Percentiles rank a stretch among this genome's conserved stretches.
phyloP scores from a whole-genome alignment of 2,888 invertebrate species.

The Epinotia bilunana region DNA sequence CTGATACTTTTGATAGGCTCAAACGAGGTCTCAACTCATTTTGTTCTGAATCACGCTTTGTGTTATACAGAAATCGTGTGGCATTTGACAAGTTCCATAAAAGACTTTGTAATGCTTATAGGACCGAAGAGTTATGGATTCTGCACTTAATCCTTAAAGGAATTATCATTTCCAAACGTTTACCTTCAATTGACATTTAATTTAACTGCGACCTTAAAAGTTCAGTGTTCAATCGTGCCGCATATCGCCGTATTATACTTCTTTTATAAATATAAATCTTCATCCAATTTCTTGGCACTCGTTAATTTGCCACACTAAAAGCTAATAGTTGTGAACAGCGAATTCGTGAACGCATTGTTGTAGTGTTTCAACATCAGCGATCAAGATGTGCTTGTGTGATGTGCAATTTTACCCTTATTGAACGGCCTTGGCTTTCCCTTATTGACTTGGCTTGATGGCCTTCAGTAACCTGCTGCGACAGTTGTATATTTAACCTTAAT shows the following conservation, averaged over 20 bases:
- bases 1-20: conserved; percentile 26
- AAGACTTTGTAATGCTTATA: neutral
- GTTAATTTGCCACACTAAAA: conserved; percentile 45
- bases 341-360: conserved; percentile 25
- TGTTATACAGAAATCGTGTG: conserved; percentile 28
- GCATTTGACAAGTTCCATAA: conserved; percentile 32
- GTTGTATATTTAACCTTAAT: conserved; percentile 42
- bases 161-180: conserved; percentile 43
- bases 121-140: conserved; percentile 27
- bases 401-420: conserved; percentile 56
- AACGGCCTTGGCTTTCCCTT: conserved; percentile 55
- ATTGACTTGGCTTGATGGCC: conserved; percentile 59
- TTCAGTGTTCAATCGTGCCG: conserved; percentile 53
- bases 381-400: conserved; percentile 49
- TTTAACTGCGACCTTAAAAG: conserved; percentile 62
- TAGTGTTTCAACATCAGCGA: conserved; percentile 3
- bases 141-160: conserved; percentile 22
- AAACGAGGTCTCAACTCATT: conserved; percentile 28
- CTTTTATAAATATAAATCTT: conserved; percentile 55
- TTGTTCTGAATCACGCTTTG: conserved; percentile 32
- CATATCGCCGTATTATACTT: conserved; percentile 54
- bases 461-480: conserved; percentile 54
- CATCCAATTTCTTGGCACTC: conserved; percentile 59
- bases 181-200: conserved; percentile 56
- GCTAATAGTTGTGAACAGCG: conserved; percentile 21